Evolutionary conservation across 2,113 vertebrate species (phyloP), one percentile per base, ranked within the genome.

Genomic region (Callocephalon fimbriatum): DNA sequence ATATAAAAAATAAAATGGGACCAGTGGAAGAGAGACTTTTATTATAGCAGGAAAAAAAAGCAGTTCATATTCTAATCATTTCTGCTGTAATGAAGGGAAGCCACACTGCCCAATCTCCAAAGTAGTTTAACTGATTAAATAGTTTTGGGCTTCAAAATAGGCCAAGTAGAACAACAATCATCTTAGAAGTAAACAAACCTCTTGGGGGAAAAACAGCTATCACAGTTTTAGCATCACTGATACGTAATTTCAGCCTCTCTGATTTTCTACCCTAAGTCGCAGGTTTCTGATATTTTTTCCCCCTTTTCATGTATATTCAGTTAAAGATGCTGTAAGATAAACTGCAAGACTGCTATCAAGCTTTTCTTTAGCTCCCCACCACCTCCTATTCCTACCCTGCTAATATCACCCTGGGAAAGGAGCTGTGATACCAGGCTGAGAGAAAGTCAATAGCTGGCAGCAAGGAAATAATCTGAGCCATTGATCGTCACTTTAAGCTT

Each of bases 381-480:
- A 26, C 29, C 86, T 88, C 63, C 42, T 32, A 13, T 73, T 91
- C 86, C 79, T 72, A 38, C 35, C 65, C 92, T 82, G 61, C 45
- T 12, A 83, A 73, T 70, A 86, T 92, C 78, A 76, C 90, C 73
- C 56, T 50, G 93, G 90, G 93, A 88, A 68, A 94, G 81, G 90
- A 97, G 95, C 96, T 95, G 94, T 95, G 97, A 92, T 97, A 96
- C 70, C 95, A 96, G 94, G 71, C 67, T 40, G 88, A 98, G 94
- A 91, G 98, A 98, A 98, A 98, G 98, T 97, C 97, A 95, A 98
- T 98, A 98, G 97, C 98, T 97, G 98, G 98, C 98, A 97, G 98
- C 96, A 97, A 96, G 98, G 95, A 98, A 98, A 98, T 98, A 98
- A 98, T 98, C 96, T 91, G 74, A 97, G 96, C 84, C 97, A 98